Base-by-base conservation (phyloP, 2,888 invertebrate species). In the Ichneumoninae sp. region DNA sequence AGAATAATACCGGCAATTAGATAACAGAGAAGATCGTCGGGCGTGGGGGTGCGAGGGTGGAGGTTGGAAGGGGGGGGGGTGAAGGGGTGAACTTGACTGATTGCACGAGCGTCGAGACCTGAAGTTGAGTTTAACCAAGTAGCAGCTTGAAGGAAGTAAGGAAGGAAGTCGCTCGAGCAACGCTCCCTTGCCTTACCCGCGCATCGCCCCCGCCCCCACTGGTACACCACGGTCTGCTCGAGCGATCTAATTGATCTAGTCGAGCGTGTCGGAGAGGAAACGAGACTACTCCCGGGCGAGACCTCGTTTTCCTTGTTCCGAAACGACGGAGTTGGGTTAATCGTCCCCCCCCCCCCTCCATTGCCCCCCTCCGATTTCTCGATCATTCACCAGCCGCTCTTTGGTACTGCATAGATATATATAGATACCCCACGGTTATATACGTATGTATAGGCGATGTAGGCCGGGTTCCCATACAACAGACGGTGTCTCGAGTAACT, bases 401-500 rank as follows among this genome's bases (percentile, higher is more conserved):
- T 16, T 62, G 30, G 6, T 30, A 77, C 40, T 68, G 52, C 62
- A 26, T 10, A 10, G 22, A 57, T 26, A 26, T 10, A 57, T 13
- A 13, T 26, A 57, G 22, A 57, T 57, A 10, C 22, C 22, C 26
- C 4, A 57, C 22, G 13, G 10, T 57, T 57, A 57, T 26, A 57
- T 57, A 57, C 57, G 16, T 57, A 26, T 57, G 26, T 60, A 71
- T 16, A 71, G 70, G 44, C 71, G 40, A 54, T 82, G 50, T 77
- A 68, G 60, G 78, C 57, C 72, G 52, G 44, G 77, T 44, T 44
- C 44, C 44, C 13, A 3, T 82, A 77, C 70, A 83, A 83, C 85
- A 85, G 83, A 86, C 84, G 86, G 76, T 86, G 85, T 86, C 82
- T 66, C 72, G 68, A 85, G 85, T 86, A 86, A 86, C 83, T 86